Evolutionary conservation across 2,888 invertebrate genomes (phyloP), one percentile per base, ranked within the genome.

Genomic region (Slavum lentiscoides): DNA sequence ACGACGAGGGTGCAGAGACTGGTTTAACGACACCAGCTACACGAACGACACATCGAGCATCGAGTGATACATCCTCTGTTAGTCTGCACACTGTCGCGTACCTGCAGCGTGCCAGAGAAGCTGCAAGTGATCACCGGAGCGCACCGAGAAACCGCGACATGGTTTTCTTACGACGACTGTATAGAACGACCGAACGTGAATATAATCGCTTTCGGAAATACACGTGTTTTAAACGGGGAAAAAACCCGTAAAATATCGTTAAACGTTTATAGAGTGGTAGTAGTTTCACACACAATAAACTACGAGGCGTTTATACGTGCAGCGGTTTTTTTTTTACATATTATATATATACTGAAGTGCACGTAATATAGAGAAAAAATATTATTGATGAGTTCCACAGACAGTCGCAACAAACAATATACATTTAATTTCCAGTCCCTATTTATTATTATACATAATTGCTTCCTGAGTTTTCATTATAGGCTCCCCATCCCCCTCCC

Each of bases 331-430:
- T 30, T 30, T 30, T 30, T 30, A 30, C 30, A 30, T 30, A 30
- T 30, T 30, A 30, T 30, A 30, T 30, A 30, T 30, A 30, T 4
- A 30, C 30, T 30, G 30, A 4, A 30, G 30, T 30, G 30, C 30
- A 23, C n/a, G 0, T 30, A 30, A 2, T 55, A 37, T 9, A 53
- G 15, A 30, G 30, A 43, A 53, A 2, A 64, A 49, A 53, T 37
- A n/a, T 76, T 77, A 69, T 70, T 70, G 37, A 77, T 70, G 77
- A 68, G 76, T 67, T 23, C 49, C 21, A n/a, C n/a, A 70, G 69
- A 69, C 77, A 1, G 69, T 66, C 66, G 55, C 55, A 58, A 66
- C 61, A 49, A 30, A 30, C 30, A 30, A 30, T 30, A 69, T 69
- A 62, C 70, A 77, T 77, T 69, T 64, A 62, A 70, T 70, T 70